Evolutionary conservation across 2,888 invertebrate genomes (phyloP), one percentile per base, ranked within the genome.

Genomic region (Uloborus plumipes): DNA sequence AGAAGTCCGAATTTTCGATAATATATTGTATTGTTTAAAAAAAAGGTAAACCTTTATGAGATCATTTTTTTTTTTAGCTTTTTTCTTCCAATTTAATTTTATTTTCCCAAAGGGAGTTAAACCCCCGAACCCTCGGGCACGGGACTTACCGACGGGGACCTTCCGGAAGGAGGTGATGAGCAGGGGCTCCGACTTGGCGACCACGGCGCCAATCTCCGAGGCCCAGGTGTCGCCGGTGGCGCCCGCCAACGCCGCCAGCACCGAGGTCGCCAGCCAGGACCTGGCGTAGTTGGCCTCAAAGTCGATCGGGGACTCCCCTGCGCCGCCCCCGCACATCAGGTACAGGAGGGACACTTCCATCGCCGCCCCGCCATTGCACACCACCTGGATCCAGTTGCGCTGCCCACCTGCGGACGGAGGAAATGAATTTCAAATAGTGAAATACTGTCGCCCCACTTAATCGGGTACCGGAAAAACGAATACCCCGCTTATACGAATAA

Each of bases 221-320:
- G 96, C 94, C 94, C 95, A 95, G 0, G 96, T 97, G 88, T 97
- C 97, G 0, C 96, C 96, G 88, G 94, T 94, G 86, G 93, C 93
- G 87, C 94, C 94, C 16, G 95, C 92, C 87, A 95, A 91, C 0
- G 94, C 91, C 86, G 93, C 94, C 86, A 96, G 90, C 71, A 95
- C 91, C 49, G 94, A 94, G 86, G 95, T 90, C 3, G 94, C 92
- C n/a, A 95, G 90, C 94, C 94, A 95, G 3, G 95, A 94, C 31
- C 88, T 86, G 18, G 86, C 91, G 87, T 95, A 95, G 87, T 93
- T 91, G 74, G 90, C 91, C 2, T 90, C 88, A 89, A 96, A 96
- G 89, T 96, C 93, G 62, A 97, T 92, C 0, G 94, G 92, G 39
- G 92, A 90, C 88, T 96, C 96, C 2, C 93, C 92, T 11, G 65